These are phyloP conservation scores for Dasysyrphus albostriatus DNA, from an alignment of 2,888 invertebrate genomes.

Conservation along the genomic window DNA sequence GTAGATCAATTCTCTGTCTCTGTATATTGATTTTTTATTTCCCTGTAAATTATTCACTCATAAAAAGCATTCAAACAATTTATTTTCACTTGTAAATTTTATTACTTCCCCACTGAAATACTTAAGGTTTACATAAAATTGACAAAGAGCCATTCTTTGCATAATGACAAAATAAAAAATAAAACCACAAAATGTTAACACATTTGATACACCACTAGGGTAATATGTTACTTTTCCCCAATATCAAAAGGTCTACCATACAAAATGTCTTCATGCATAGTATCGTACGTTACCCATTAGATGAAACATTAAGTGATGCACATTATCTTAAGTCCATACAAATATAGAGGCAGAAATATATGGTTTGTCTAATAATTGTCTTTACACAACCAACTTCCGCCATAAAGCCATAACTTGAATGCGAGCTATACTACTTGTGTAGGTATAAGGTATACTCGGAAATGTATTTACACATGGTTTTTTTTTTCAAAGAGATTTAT, in stretches of 20 bases:
- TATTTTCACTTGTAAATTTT: conserved; percentile 14
- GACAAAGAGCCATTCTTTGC: background rate
- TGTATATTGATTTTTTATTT: background rate
- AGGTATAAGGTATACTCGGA: background rate
- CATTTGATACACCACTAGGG: background rate
- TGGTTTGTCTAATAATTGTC: conserved; percentile 58
- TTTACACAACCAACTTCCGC: conserved; percentile 14
- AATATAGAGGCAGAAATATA: conserved; percentile 38
- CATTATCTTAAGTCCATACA: conserved; percentile 37
- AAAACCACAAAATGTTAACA: background rate
- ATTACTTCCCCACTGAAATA: background rate
- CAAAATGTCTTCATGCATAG: conserved; percentile 39
- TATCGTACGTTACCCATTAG: conserved; percentile 39
- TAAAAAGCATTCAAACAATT: background rate
- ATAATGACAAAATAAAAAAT: background rate
- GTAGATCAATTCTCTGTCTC: no score
- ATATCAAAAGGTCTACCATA: background rate
- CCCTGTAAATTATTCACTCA: background rate
- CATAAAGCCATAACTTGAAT: conserved; percentile 2
- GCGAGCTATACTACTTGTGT: background rate
- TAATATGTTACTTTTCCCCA: no score
- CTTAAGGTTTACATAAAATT: background rate
- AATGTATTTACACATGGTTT: conserved; percentile 9
- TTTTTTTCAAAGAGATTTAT: conserved; percentile 51
- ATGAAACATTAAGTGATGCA: conserved; percentile 46